Base-by-base conservation (phyloP, 1,140 invertebrate species). In the Brachionus koreanus region DNA sequence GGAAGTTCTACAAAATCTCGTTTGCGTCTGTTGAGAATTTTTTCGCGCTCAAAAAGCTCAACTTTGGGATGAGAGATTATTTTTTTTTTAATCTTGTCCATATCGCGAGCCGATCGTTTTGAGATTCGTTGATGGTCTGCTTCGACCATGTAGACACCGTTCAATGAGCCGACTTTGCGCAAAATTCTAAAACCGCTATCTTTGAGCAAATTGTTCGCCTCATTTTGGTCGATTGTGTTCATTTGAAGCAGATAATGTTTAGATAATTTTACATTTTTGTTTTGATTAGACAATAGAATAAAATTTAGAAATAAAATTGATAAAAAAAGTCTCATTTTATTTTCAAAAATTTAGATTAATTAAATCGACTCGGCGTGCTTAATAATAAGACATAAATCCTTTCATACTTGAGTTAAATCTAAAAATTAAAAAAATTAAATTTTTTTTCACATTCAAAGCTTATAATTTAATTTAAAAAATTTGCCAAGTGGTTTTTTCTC, bases 1-100 rank as follows among this genome's bases (percentile, higher is more conserved):
- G 76, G 76, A 13, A 79, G 29, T 16, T 57, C 49, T 9, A 79
- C 35, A 42, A 79, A 79, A 37, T 79, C 76, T 19, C 76, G n/a
- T 61, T 77, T 77, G 29, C 10, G 29, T 1, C 74, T 29, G 19
- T 1, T 49, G 0, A 77, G 42, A 23, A 77, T 25, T 65, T 79
- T 79, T 43, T 79, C 49, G 23, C 76, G 76, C 33, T 25, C 19
- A 23, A 79, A 65, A 13, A 65, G 57, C 16, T 79, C 19, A 0
- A 79, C 76, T 57, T 23, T 1, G 0, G 76, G 76, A 29, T 79
- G 49, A 29, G 76, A 57, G 35, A 5, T 37, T 9, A 79, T 39
- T 57, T 43, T 35, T 12, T 29, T 7, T 1, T 35, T 19, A 2
- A 33, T 10, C 13, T 57, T 4, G 25, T 74, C 0, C 2, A 25